These are phyloP conservation scores for Plestiodon gilberti DNA, from an alignment of 2,113 vertebrate species.

Conservation along the genomic window DNA sequence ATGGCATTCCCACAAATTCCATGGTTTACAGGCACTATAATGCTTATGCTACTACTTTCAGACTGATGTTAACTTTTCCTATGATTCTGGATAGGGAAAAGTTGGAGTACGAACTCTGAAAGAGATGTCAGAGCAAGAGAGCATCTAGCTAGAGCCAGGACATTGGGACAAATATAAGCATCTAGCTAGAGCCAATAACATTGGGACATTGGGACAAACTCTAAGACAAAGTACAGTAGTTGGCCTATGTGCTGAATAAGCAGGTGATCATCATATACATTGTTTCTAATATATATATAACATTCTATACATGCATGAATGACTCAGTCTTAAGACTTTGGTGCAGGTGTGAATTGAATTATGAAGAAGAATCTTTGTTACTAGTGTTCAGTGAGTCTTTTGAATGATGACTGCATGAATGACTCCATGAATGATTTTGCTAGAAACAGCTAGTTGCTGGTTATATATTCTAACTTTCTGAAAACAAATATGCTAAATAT, in stretches of 20 bases:
- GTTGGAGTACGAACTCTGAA: background rate
- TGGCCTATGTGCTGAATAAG: background rate
- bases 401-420: too few species aligned
- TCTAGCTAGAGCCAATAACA: too few species aligned
- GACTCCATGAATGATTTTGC: background rate
- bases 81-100: background rate
- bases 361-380: background rate
- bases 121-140: background rate
- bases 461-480: background rate
- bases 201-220: too few species aligned
- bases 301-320: background rate
- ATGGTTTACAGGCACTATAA: background rate
- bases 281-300: too few species aligned
- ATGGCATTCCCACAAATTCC: background rate
- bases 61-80: background rate
- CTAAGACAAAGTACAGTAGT: background rate
- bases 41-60: background rate
- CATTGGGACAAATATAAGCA: background rate
- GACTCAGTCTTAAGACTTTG: background rate
- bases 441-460: background rate
- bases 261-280: too few species aligned
- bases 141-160: background rate
- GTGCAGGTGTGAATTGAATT: background rate
- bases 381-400: background rate
- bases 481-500: constrained; percentile 24